phyloP scores from a whole-genome alignment of 2,797 vertebrate genomes.

The Apogon hyalosoma region DNA sequence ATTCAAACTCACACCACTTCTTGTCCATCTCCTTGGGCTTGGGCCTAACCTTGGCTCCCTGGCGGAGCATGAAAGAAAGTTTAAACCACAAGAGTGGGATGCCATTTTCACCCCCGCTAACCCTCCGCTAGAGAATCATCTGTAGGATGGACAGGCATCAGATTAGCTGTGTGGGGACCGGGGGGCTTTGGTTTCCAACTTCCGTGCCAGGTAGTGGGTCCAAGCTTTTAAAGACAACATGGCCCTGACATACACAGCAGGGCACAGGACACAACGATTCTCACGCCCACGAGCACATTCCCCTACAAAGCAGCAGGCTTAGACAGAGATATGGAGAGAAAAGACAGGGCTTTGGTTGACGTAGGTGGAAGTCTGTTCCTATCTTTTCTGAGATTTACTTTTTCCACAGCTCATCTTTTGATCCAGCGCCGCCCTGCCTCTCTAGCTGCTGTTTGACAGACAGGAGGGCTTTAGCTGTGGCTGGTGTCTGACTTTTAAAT shows the following conservation, averaged over 20 bases:
- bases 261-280: constrained; percentile 47
- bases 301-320: constrained; percentile 60
- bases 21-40: constrained; percentile 38
- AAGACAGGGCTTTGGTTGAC: constrained; percentile 62
- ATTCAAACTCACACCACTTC: constrained; percentile 2
- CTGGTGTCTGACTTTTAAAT: constrained; percentile 44
- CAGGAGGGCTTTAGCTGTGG: constrained; percentile 33
- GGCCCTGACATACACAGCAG: constrained; percentile 51
- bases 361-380: constrained; percentile 68
- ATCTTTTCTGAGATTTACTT: constrained; percentile 68
- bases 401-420: constrained; percentile 66
- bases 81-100: constrained; percentile 68
- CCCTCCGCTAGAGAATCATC: constrained; percentile 58
- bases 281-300: constrained; percentile 55
- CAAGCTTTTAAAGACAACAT: constrained; percentile 56
- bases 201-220: constrained; percentile 63
- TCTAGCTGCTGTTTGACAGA: constrained; percentile 42
- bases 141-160: constrained; percentile 62
- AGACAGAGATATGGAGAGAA: constrained; percentile 58
- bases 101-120: constrained; percentile 71
- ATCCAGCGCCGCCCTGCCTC: constrained; percentile 46
- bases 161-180: constrained; percentile 66
- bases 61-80: constrained; percentile 70
- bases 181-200: constrained; percentile 70
- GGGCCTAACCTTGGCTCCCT: constrained; percentile 55